These are phyloP conservation scores for Sebastes iracundus DNA, from an alignment of 2,797 vertebrate genomes.

Conservation along the genomic window DNA sequence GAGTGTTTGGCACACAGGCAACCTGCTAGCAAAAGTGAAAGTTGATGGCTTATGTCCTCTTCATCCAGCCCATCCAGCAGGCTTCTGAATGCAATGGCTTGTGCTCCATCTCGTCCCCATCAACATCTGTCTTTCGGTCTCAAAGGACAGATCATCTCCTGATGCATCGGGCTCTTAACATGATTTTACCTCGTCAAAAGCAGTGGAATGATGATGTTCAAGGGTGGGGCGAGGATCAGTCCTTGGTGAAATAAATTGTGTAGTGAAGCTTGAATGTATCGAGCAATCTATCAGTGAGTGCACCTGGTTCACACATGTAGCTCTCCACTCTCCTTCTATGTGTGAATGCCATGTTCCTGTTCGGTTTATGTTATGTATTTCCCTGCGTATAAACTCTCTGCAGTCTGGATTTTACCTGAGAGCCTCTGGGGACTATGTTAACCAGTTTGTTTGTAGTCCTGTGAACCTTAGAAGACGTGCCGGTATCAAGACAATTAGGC, in stretches of 20 bases:
- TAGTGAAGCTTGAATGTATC: background rate
- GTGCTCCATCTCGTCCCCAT: constrained; percentile 78
- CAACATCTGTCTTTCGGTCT: constrained; percentile 84
- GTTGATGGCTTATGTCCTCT: constrained; percentile 86
- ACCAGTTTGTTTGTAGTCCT: constrained; percentile 54
- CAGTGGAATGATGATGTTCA: constrained; percentile 73
- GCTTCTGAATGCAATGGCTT: constrained; percentile 80
- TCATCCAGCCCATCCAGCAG: constrained; percentile 84
- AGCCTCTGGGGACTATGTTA: constrained; percentile 19
- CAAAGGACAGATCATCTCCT: constrained; percentile 82
- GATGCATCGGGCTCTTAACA: constrained; percentile 68
- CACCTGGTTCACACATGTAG: constrained; percentile 87
- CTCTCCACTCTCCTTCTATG: constrained; percentile 57
- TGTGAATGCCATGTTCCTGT: constrained; percentile 23
- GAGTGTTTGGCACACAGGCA: constrained; percentile 42
- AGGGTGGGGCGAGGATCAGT: constrained; percentile 70
- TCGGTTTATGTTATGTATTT: constrained; percentile 41
- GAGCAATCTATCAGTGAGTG: constrained; percentile 77
- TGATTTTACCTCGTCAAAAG: constrained; percentile 81
- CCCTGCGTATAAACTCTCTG: background rate
- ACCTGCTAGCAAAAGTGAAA: constrained; percentile 79
- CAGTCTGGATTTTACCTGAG: constrained; percentile 5
- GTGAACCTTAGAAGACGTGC: constrained; percentile 38
- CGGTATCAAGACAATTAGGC: constrained; percentile 62
- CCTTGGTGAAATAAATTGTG: constrained; percentile 53